These are phyloP conservation scores for Nemapogon koenigi DNA, from an alignment of 2,888 invertebrate genomes.

Conservation along the genomic window DNA sequence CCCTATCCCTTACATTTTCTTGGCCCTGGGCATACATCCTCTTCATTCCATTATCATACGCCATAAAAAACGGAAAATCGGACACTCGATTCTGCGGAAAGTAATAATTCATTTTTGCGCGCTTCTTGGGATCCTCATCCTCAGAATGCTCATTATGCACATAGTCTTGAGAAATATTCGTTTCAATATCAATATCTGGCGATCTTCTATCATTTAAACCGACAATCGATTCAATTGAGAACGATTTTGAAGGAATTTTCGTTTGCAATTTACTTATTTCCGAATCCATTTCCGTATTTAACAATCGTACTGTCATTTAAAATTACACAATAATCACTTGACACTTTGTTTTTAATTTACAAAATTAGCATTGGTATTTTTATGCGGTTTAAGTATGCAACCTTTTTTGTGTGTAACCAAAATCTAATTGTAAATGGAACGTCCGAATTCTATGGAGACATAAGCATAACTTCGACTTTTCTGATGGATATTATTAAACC, in stretches of 20 bases:
- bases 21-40: slow-evolving; percentile 22
- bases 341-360: no score
- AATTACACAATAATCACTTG: neutral
- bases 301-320: slow-evolving; percentile 4
- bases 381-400: no score
- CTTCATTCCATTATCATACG: slow-evolving; percentile 44
- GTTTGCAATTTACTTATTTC: slow-evolving; percentile 50
- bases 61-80: slow-evolving; percentile 57
- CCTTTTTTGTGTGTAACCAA: no score
- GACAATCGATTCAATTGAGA: slow-evolving; percentile 70
- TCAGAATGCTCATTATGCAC: slow-evolving; percentile 35
- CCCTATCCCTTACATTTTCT: slow-evolving; percentile 24
- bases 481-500: neutral
- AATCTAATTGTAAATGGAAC: no score
- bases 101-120: slow-evolving; percentile 42
- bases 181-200: slow-evolving; percentile 56
- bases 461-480: neutral
- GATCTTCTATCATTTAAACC: slow-evolving; percentile 43
- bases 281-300: slow-evolving; percentile 35
- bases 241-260: slow-evolving; percentile 64
- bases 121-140: slow-evolving; percentile 45
- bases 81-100: slow-evolving; percentile 49
- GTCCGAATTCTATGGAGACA: neutral
- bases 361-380: no score
- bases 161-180: slow-evolving; percentile 44